A percentile compares a stretch with the other conserved stretches of the same genome.
These are phyloP conservation scores for Epistrophella euchroma DNA, from an alignment of 2,888 invertebrate species.

Conservation along the genomic window DNA sequence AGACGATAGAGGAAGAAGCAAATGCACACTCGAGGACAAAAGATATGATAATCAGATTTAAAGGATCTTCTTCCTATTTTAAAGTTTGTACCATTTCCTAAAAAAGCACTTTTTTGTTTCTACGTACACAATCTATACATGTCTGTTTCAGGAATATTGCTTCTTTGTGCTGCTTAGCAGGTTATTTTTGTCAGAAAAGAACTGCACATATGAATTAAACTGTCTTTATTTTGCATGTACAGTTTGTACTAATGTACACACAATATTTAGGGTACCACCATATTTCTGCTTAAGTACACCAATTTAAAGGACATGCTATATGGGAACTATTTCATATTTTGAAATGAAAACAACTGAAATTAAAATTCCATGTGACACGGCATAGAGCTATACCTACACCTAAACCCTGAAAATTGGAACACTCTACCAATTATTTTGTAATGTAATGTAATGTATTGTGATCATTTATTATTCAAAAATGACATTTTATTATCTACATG, in stretches of 20 bases:
- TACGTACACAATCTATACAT: background rate
- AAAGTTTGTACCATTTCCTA: slow-evolving; percentile 23
- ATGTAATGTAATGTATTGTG: background rate
- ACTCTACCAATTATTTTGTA: background rate
- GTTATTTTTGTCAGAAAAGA: slow-evolving; percentile 30
- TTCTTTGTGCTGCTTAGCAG: slow-evolving; percentile 41
- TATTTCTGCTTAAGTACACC: background rate
- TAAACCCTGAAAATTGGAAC: background rate
- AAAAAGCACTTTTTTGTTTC: slow-evolving; percentile 36
- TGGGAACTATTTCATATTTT: background rate
- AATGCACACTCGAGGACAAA: slow-evolving; percentile 57
- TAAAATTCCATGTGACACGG: slow-evolving; percentile 3
- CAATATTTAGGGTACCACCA: background rate
- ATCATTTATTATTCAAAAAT: background rate
- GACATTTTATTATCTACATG: background rate
- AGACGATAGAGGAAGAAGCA: slow-evolving; percentile 42
- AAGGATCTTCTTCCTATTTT: slow-evolving; percentile 34
- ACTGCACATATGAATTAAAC: slow-evolving; percentile 59
- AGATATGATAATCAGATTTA: slow-evolving; percentile 62
- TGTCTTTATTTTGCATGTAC: slow-evolving; percentile 42
- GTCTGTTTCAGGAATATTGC: slow-evolving; percentile 35
- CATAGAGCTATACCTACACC: background rate
- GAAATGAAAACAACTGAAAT: background rate
- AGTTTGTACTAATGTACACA: background rate
- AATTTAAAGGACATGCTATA: background rate